Base-by-base conservation (phyloP, 2,888 invertebrate genomes). In the Cephonodes hylas region DNA sequence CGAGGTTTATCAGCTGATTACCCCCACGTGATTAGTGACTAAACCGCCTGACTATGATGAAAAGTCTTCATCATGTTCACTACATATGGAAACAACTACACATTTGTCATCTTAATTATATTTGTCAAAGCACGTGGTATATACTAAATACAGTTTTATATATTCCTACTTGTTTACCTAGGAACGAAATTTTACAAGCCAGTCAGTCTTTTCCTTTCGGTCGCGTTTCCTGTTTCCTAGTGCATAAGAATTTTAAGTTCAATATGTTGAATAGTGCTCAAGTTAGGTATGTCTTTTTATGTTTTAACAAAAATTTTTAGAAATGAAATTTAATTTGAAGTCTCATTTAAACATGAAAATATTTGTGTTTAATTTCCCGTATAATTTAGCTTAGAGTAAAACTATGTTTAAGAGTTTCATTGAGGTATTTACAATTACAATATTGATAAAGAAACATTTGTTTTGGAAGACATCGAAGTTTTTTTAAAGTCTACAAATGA, bases 1-100 rank as follows among this genome's bases (percentile, higher is more conserved):
- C 64, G 60, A 69, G 66, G 70, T 68, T 70, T 67, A 79, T 84
- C 84, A 84, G 78, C 77, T 86, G 86, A 85, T 81, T 67, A 66
- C 62, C 74, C n/a, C 69, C 86, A 73, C 84, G 85, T 86, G 87
- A 79, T 79, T 71, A 68, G 60, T 73, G 63, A 71, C 64, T 63
- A 15, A 13, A 8, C 25, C 15, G 48, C 45, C 48, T 48, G 25
- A 48, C 5, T 48, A 18, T 27, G 10, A 53, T 53, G 53, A 31
- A 18, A 46, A 53, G 15, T 31, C 15, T n/a, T 15, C 18, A 10
- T 18, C 53, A 18, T 3, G 18, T 27, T 1, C 18, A 10, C 10
- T 27, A 27, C 25, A 27, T 15, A 53, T 5, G 27, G 18, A 27
- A 15, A 31, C 18, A 53, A 31, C 10, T 8, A 31, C 8, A 15